Evolutionary conservation across 2,113 vertebrate species (phyloP).

Genomic region (Epinephelus moara): DNA sequence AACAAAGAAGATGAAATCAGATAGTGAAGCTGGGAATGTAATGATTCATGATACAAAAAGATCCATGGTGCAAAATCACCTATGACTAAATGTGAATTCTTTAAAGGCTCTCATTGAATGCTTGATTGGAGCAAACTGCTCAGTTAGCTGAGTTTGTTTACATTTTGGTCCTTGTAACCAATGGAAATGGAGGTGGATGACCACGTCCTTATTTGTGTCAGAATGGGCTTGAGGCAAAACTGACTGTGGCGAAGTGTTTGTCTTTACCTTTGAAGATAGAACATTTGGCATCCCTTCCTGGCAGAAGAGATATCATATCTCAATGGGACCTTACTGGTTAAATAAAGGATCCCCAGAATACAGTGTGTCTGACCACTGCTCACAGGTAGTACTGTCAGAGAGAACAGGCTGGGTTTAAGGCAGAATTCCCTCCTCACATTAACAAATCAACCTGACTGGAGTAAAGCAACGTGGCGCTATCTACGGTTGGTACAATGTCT

Average conservation of each 20-base stretch:
- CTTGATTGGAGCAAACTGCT: slow-evolving; percentile 78
- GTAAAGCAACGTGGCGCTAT: slow-evolving; percentile 57
- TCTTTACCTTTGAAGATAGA: slow-evolving; percentile 59
- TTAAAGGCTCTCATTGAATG: slow-evolving; percentile 79
- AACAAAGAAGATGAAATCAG: slow-evolving; percentile 56
- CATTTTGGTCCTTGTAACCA: slow-evolving; percentile 86
- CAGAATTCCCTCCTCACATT: slow-evolving; percentile 76
- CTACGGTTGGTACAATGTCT: slow-evolving; percentile 67
- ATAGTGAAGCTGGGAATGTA: slow-evolving; percentile 80
- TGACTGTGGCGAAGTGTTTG: slow-evolving; percentile 63
- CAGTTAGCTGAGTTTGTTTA: slow-evolving; percentile 76
- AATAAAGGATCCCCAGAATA: slow-evolving; percentile 61
- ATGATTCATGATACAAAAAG: slow-evolving; percentile 67
- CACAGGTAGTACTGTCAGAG: slow-evolving; percentile 83
- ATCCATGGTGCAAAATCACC: slow-evolving; percentile 57
- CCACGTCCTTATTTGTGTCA: slow-evolving; percentile 72
- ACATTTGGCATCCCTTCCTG: slow-evolving; percentile 65
- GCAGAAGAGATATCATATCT: too few relatives aligned
- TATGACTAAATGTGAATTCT: slow-evolving; percentile 58
- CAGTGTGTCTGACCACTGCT: slow-evolving; percentile 69
- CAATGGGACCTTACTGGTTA: too few relatives aligned
- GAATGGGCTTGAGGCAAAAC: slow-evolving; percentile 79
- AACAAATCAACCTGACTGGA: slow-evolving; percentile 69
- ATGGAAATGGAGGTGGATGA: slow-evolving; percentile 74
- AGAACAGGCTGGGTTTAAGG: slow-evolving; percentile 83